Evolutionary conservation across 2,888 invertebrate genomes (phyloP).

Genomic region (Drosophila austrosaltans): DNA sequence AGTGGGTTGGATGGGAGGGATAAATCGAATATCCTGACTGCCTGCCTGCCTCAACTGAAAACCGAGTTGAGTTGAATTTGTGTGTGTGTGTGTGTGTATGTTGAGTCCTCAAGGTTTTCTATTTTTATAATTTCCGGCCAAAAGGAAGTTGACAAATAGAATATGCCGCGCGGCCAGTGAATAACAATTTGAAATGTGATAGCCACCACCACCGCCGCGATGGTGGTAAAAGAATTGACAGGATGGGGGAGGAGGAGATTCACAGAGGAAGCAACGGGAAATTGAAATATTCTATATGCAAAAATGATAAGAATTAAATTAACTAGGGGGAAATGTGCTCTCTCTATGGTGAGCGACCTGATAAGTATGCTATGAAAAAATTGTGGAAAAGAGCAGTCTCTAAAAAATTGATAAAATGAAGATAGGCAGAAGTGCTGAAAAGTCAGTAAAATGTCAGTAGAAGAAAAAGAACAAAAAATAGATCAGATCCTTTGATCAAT

Average conservation of each 20-base stretch:
- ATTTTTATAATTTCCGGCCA: slow-evolving; percentile 66
- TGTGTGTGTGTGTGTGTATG: neutral
- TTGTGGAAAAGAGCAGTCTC: neutral
- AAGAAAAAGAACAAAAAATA: too few species aligned
- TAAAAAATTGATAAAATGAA: too few species aligned
- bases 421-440: too few species aligned
- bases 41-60: neutral
- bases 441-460: too few species aligned
- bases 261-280: slow-evolving; percentile 51
- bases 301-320: slow-evolving; percentile 42
- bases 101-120: slow-evolving; percentile 18
- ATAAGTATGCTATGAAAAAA: slow-evolving; percentile 7
- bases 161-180: slow-evolving; percentile 44
- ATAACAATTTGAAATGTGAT: slow-evolving; percentile 60
- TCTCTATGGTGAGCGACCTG: neutral
- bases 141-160: slow-evolving; percentile 61
- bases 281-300: slow-evolving; percentile 69
- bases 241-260: slow-evolving; percentile 4
- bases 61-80: neutral
- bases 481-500: too few species aligned
- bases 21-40: neutral
- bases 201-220: slow-evolving; percentile 37
- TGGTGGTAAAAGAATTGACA: slow-evolving; percentile 8
- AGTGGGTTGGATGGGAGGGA: neutral
- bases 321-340: neutral